Base-by-base conservation (phyloP, 2,888 invertebrate genomes). In the Eupithecia tripunctaria region DNA sequence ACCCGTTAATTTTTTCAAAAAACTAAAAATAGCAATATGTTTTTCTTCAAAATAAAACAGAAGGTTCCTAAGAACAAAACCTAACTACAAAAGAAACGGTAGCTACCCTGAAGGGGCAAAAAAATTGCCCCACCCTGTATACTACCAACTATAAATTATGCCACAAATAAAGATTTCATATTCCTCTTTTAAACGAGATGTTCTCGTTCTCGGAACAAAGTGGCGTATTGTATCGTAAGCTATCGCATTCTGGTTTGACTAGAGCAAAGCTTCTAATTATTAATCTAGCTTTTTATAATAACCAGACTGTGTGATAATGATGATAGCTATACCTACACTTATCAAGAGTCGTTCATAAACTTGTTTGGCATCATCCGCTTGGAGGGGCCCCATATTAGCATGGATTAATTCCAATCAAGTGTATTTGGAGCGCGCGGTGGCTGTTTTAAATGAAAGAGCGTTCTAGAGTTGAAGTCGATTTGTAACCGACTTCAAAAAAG, bases 301-400 rank as follows among this genome's bases (percentile, higher is more conserved):
- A 68, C 66, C 47, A 73, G 73, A 70, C 47, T 68, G 65, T 60
- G 36, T 29, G 63, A 64, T 60, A 27, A n/a, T 29, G 63, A 51
- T 63, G 60, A 69, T 69, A 71, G 63, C 63, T 68, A 64, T n/a
- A 82, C n/a, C n/a, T n/a, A n/a, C 21, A 51, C 51, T 25, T 56
- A 56, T 25, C 80, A 80, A 80, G 80, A 82, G 82, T 74, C 79
- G 80, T 81, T 75, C 73, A 78, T 41, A 78, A 87, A 85, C 87
- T 84, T 72, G 86, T 87, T 83, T 77, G 80, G 78, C 79, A 81
- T 80, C 79, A 81, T 76, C 83, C 83, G 87, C 89, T 88, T 88
- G 86, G 78, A 82, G 84, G 88, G 89, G 89, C 89, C 89, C 83
- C 89, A 86, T 88, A 89, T 89, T 89, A 88, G 86, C 87, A 89